phyloP scores from a whole-genome alignment of 2,113 vertebrate species.

The Xiphorhynchus elegans region DNA sequence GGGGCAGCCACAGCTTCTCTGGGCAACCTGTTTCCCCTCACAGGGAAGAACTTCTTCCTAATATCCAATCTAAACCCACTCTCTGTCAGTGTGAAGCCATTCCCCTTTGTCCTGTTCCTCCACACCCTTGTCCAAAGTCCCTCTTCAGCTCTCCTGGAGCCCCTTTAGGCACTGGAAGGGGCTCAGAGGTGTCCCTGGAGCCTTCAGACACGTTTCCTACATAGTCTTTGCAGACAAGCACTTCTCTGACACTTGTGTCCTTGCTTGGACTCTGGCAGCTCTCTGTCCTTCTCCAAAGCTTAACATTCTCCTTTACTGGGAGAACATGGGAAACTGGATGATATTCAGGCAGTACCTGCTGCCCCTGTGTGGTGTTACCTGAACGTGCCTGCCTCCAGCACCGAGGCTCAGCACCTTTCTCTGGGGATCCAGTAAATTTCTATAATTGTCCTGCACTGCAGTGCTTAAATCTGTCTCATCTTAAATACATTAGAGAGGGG shows the following conservation, averaged over 20 bases:
- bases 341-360: background rate
- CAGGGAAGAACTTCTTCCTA: background rate
- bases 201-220: background rate
- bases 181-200: background rate
- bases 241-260: background rate
- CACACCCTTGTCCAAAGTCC: background rate
- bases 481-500: background rate
- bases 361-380: background rate
- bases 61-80: background rate
- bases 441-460: background rate
- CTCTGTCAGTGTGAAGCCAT: background rate
- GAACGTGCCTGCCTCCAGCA: background rate
- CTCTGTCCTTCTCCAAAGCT: background rate
- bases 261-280: background rate
- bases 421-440: background rate
- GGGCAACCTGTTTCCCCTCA: background rate
- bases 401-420: background rate
- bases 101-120: background rate
- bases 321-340: background rate
- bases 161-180: background rate
- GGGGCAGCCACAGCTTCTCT: accelerated
- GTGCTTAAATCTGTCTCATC: background rate
- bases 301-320: background rate
- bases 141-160: background rate
- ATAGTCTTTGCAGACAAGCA: background rate